Base-by-base conservation (phyloP, 2,888 invertebrate genomes). In the Sepiola atlantica region DNA sequence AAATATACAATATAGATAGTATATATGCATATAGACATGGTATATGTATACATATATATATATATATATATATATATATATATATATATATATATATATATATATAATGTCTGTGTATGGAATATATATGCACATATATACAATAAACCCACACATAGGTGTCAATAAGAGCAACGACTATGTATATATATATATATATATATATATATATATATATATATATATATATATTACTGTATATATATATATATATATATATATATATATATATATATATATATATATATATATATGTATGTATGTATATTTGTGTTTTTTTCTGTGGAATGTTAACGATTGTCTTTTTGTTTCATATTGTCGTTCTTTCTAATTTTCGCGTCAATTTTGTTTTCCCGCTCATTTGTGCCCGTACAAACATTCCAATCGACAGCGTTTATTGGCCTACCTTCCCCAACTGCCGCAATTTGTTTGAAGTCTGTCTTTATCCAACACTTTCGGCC, bases 241-340 rank as follows among this genome's bases (percentile, higher is more conserved):
- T 77, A 16, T 77, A 16, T 28, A n/a, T 57, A 57, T 57, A 57
- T 57, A 57, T 57, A 24, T 57, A 20, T 57, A 20, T 57, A 16
- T 57, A 24, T 57, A 24, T 57, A 24, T 57, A 21, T 57, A 24
- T 57, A 24, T 20, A 6, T 57, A 24, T 20, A 24, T 57, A 21
- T 57, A 24, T 57, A 6, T 57, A 24, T 57, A 24, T 57, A 21
- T 57, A 21, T 57, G 21, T 57, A 24, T 57, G 21, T 57, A 21
- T 20, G 21, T 57, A 21, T 57, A 21, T 21, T 18, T 21, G 21
- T 18, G 20, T 18, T 6, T 1, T 61, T 21, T 61, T 24, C 20
- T 77, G 77, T 77, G 77, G 10, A 77, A 77, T 77, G 77, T n/a
- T 77, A 77, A 77, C 77, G n/a, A 77, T 77, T 77, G 77, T 77